These are phyloP conservation scores for Sinocyclocheilus anophthalmus DNA, from an alignment of 2,113 vertebrate species.

Conservation along the genomic window DNA sequence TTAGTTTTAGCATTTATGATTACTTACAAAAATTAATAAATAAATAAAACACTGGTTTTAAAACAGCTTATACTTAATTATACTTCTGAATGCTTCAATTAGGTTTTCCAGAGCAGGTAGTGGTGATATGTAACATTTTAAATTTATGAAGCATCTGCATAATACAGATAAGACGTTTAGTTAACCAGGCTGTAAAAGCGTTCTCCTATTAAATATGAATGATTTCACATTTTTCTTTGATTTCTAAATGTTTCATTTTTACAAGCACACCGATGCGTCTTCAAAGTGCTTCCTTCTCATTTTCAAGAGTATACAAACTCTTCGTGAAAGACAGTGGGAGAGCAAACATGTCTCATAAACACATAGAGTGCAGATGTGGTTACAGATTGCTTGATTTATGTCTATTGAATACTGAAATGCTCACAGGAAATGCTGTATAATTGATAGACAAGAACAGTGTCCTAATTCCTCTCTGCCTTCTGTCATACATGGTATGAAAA, in stretches of 20 bases:
- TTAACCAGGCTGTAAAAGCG: conserved; percentile 74
- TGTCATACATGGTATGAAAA: conserved; percentile 40
- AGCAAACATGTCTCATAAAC: conserved; percentile 25
- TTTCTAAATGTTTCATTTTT: conserved; percentile 75
- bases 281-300: conserved; percentile 52
- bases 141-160: conserved; percentile 82
- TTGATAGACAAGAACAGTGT: conserved; percentile 45
- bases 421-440: conserved; percentile 37
- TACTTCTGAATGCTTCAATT: conserved; percentile 78
- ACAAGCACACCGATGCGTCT: conserved; percentile 62
- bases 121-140: conserved; percentile 79
- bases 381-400: conserved; percentile 43
- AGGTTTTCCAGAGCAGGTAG: conserved; percentile 74
- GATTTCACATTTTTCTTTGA: conserved; percentile 75
- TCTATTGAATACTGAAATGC: conserved; percentile 46
- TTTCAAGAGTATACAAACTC: conserved; percentile 60
- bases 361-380: conserved; percentile 18
- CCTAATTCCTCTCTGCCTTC: conserved; percentile 36
- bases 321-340: conserved; percentile 52
- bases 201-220: conserved; percentile 77
- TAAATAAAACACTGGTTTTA: conserved; percentile 55
- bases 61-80: conserved; percentile 72
- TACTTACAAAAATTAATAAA: conserved; percentile 47
- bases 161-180: conserved; percentile 82
- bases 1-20: conserved; percentile 54